These are phyloP conservation scores for Hartigia nigra DNA, from an alignment of 2,888 invertebrate species.

Conservation along the genomic window DNA sequence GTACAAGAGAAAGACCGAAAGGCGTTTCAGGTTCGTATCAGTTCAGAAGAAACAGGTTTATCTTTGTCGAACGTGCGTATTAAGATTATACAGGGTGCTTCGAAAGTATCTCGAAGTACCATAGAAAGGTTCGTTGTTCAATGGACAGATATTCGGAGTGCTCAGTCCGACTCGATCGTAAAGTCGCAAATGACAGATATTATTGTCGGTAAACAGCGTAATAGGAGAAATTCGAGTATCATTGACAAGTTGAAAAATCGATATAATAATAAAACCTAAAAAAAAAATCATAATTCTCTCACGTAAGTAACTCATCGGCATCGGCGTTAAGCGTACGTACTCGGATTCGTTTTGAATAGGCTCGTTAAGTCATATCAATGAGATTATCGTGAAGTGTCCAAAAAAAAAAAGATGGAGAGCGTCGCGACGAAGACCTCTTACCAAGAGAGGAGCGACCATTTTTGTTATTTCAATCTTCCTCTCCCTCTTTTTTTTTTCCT, in stretches of 20 bases:
- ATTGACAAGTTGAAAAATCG: not conserved
- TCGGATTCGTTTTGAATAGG: not conserved
- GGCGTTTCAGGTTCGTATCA: not conserved
- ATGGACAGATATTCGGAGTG: too few relatives aligned
- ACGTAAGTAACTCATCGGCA: not conserved
- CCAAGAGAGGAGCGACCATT: not conserved
- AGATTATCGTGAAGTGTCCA: not conserved
- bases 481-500: not conserved
- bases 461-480: not conserved
- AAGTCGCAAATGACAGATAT: not conserved
- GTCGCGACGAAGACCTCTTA: not conserved
- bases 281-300: not conserved
- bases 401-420: not conserved
- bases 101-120: not conserved
- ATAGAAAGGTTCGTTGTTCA: too few relatives aligned
- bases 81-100: not conserved
- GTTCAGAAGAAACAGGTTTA: not conserved
- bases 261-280: not conserved
- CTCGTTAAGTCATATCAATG: not conserved
- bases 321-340: not conserved
- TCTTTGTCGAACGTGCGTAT: not conserved
- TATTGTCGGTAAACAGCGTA: too few relatives aligned
- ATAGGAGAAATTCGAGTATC: not conserved
- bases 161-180: rapidly evolving
- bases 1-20: not conserved